Conservation (phyloP, 2,888 invertebrate genomes). For the Mesochorus sp. region DNA sequence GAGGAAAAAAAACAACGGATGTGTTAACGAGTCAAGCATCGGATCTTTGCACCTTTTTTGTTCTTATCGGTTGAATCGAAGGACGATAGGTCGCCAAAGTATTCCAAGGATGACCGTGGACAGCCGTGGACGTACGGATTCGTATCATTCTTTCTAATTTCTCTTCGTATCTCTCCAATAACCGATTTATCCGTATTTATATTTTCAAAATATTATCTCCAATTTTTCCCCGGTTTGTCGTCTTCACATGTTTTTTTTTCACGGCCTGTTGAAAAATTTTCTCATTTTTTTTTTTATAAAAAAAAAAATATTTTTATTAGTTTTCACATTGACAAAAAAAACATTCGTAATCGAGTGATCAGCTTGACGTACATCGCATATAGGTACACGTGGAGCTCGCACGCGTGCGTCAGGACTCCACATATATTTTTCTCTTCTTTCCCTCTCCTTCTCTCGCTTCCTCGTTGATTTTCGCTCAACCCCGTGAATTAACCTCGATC, state of each 20-base stretch:
- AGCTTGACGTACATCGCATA: conserved; percentile 49
- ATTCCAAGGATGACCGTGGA: conserved; percentile 74
- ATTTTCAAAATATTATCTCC: conserved; percentile 24
- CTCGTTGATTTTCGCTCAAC: conserved; percentile 10
- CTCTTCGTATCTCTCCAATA: conserved; percentile 38
- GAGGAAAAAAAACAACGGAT: too few species aligned
- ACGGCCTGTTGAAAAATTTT: too few species aligned
- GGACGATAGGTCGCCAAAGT: conserved; percentile 71
- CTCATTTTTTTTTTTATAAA: conserved; percentile 13
- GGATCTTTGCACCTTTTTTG: neutral
- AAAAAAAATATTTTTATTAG: conserved; percentile 5
- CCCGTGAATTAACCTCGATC: neutral
- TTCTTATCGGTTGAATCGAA: too few species aligned
- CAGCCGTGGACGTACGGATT: conserved; percentile 64
- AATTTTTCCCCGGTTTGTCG: too few species aligned
- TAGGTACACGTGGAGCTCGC: conserved; percentile 67
- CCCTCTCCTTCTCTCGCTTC: too few species aligned
- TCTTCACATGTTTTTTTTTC: too few species aligned
- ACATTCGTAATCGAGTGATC: conserved; percentile 50
- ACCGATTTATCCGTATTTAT: neutral
- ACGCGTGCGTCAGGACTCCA: conserved; percentile 65
- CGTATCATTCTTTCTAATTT: conserved; percentile 18
- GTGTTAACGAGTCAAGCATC: too few species aligned
- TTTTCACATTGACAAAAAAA: conserved; percentile 1
- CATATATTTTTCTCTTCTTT: conserved; percentile 17